Evolutionary conservation across 2,113 vertebrate genomes (phyloP).

Genomic region (Talpa occidentalis): DNA sequence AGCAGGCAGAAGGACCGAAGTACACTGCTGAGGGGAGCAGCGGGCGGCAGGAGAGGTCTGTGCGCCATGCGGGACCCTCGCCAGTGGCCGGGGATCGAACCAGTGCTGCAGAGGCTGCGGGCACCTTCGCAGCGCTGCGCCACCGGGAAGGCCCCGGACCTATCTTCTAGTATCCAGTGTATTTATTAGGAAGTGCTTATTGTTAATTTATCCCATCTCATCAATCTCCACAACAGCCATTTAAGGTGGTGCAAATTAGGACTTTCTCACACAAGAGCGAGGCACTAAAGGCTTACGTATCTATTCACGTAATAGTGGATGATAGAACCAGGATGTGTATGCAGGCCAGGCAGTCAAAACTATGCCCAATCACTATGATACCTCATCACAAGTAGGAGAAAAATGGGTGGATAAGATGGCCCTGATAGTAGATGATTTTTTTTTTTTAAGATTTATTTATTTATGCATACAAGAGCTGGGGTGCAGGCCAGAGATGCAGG

Average conservation of each 20-base stretch:
- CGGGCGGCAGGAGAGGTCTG: too few relatives aligned
- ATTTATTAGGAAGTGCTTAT: neutral
- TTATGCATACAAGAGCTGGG: too few relatives aligned
- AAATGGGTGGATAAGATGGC: neutral
- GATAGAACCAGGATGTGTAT: neutral
- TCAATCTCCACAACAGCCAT: neutral
- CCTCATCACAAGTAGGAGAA: neutral
- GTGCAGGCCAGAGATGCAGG: too few relatives aligned
- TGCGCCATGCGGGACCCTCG: too few relatives aligned
- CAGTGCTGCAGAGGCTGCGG: too few relatives aligned
- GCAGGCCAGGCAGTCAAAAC: neutral
- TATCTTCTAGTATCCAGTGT: neutral
- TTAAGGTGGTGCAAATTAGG: neutral
- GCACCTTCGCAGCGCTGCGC: too few relatives aligned
- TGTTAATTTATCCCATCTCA: neutral
- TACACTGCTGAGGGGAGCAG: too few relatives aligned
- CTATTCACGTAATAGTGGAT: neutral
- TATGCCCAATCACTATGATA: neutral
- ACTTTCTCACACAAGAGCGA: neutral
- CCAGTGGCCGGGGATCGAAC: too few relatives aligned
- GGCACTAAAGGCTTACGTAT: neutral
- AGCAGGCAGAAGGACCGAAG: too few relatives aligned
- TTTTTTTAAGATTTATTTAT: too few relatives aligned
- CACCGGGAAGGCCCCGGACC: too few relatives aligned
- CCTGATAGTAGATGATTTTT: neutral